Evolutionary conservation across 2,888 invertebrate species (phyloP), one percentile per base, ranked within the genome.

Genomic region (Scaptomyza reducta): DNA sequence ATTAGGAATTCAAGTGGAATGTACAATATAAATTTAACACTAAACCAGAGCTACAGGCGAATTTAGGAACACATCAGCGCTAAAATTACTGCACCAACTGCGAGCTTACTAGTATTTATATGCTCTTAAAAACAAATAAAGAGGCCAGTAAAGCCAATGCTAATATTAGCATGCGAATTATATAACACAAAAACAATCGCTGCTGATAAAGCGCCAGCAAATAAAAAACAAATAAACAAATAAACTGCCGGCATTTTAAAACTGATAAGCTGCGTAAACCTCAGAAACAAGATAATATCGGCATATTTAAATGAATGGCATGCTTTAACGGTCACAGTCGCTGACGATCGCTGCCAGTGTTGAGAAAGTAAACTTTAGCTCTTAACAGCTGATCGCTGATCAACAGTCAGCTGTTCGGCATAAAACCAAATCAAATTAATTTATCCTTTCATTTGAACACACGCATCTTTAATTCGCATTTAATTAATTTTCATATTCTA

Each of bases 1-100:
- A 84, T 85, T 77, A 77, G 79, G 68, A 81, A 87, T 74, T 75
- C 82, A 87, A 71, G 76, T 73, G 82, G 65, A 80, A 80, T 69
- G 63, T 49, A 54, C 55, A 53, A 49, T 50, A 68, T 69, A 74
- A 55, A 74, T 63, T 63, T 50, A 31, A 50, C 59, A 38, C 56
- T 42, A 51, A 66, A 41, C 40, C 45, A 55, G 18, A 27, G 18
- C 47, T 44, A 33, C 10, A n/a, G n/a, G 13, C 35, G 46, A 63
- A 31, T 41, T 33, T 27, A 14, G 22, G n/a, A 35, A 31, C 27
- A 18, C 13, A 64, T 31, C 4, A 6, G n/a, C 6, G 22, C 11
- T 25, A n/a, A 31, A 45, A 29, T 50, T 33, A 33, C 14, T 44
- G 33, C 11, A 2, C 13, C 22, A 11, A 33, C 14, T 22, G 22